These are phyloP conservation scores for Coenonympha glycerion DNA, from an alignment of 2,888 invertebrate species.

Conservation along the genomic window DNA sequence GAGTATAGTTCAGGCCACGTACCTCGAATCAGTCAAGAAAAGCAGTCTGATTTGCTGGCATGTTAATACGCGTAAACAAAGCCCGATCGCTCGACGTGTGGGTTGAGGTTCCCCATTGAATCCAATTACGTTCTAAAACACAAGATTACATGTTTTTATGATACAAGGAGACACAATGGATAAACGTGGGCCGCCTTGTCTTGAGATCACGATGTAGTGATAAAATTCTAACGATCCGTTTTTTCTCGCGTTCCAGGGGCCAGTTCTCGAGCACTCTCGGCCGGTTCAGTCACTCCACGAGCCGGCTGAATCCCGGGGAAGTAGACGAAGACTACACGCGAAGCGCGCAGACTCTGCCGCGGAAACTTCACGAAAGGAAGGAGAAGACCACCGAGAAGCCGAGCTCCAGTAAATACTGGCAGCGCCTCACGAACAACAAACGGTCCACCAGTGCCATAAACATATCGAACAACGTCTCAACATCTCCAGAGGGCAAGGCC, in stretches of 20 bases:
- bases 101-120: conserved; percentile 63
- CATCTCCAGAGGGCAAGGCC: conserved; percentile 55
- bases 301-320: conserved; percentile 78
- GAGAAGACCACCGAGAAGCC: conserved; percentile 65
- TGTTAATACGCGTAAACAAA: conserved; percentile 55
- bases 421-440: conserved; percentile 71
- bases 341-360: conserved; percentile 85
- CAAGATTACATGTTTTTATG: conserved; percentile 61
- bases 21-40: background rate
- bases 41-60: conserved; percentile 14
- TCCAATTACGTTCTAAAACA: conserved; percentile 58
- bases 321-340: conserved; percentile 73
- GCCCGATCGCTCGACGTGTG: conserved; percentile 53
- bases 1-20: background rate
- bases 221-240: conserved; percentile 40
- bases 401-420: conserved; percentile 65
- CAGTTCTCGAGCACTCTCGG: conserved; percentile 85
- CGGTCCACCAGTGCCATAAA: conserved; percentile 79
- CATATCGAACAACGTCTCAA: conserved; percentile 71
- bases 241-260: conserved; percentile 74
- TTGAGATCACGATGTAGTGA: conserved; percentile 41
- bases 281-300: conserved; percentile 87
- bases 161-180: conserved; percentile 52
- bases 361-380: conserved; percentile 76
- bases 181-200: conserved; percentile 51